Percentiles rank a stretch among this genome's conserved stretches.
Evolutionary conservation across 2,113 vertebrate species (phyloP).

Genomic region (Macroglossus sobrinus): DNA sequence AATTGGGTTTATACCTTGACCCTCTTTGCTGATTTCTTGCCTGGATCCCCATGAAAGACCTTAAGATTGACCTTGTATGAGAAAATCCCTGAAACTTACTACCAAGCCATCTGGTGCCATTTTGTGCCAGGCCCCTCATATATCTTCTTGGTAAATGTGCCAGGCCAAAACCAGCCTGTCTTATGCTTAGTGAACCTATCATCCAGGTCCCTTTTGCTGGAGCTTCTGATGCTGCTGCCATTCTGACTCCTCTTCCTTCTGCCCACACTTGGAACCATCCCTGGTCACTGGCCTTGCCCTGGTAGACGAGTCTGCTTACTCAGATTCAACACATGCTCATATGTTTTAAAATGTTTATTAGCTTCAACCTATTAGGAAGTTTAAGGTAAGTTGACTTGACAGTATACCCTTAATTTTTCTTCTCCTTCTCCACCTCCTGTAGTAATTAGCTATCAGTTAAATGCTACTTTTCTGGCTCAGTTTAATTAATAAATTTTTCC

Average conservation of each 20-base stretch:
- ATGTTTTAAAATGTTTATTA: constrained; percentile 11
- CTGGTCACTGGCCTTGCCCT: not conserved
- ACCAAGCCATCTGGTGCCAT: not conserved
- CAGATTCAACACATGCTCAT: not conserved
- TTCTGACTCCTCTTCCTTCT: constrained; percentile 14
- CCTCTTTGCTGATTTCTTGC: not conserved
- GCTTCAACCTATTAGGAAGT: not conserved
- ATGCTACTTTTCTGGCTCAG: not conserved
- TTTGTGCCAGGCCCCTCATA: not conserved
- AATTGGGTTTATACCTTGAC: constrained; percentile 10
- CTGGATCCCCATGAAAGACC: not conserved
- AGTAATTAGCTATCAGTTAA: constrained; percentile 27
- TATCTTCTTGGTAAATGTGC: not conserved
- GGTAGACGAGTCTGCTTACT: not conserved
- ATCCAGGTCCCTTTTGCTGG: not conserved
- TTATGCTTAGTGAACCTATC: not conserved
- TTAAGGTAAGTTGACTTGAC: not conserved
- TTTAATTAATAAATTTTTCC: constrained; percentile 19
- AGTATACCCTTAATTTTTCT: not conserved
- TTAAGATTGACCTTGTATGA: not conserved
- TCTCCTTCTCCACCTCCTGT: not conserved
- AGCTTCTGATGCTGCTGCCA: not conserved
- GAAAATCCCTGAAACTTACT: not conserved
- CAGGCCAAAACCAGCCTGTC: not conserved
- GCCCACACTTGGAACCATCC: not conserved